These are phyloP conservation scores for Rhinogobius similis DNA, from an alignment of 2,113 vertebrate genomes.

Conservation along the genomic window DNA sequence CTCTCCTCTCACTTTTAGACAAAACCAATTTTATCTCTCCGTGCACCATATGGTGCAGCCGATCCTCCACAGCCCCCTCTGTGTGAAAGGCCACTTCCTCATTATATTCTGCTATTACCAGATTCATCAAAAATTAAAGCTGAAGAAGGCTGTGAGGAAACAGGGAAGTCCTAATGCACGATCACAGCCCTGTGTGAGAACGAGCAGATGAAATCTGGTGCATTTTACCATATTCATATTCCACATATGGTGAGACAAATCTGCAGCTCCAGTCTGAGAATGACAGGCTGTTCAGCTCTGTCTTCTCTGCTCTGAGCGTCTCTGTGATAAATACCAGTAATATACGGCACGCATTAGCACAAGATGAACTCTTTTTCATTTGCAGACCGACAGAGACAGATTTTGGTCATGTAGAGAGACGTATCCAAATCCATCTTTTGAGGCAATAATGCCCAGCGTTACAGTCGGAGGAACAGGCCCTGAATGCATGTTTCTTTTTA, in stretches of 20 bases:
- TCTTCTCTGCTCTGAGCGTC: constrained; percentile 37
- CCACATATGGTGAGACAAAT: constrained; percentile 62
- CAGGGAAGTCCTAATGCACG: constrained; percentile 45
- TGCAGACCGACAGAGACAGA: constrained; percentile 70
- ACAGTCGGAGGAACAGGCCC: constrained; percentile 34
- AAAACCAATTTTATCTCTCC: constrained; percentile 67
- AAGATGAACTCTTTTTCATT: constrained; percentile 75
- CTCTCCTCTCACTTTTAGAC: constrained; percentile 61
- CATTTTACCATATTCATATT: constrained; percentile 43
- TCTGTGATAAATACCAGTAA: constrained; percentile 77
- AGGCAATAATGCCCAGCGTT: constrained; percentile 50
- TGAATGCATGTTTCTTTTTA: constrained; percentile 34
- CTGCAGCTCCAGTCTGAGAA: constrained; percentile 60
- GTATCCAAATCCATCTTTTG: constrained; percentile 59
- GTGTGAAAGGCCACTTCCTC: constrained; percentile 56
- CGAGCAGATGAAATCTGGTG: constrained; percentile 41
- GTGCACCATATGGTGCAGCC: constrained; percentile 62
- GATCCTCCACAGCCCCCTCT: constrained; percentile 49
- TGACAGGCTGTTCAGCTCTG: constrained; percentile 62
- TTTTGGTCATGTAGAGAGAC: constrained; percentile 74
- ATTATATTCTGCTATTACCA: constrained; percentile 70
- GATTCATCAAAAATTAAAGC: constrained; percentile 78
- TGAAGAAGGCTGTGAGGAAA: constrained; percentile 51
- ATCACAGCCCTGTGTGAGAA: constrained; percentile 31
- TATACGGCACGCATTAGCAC: constrained; percentile 71